These are phyloP conservation scores for Cyrtorhinus lividipennis DNA, from an alignment of 1,140 invertebrate species.

Conservation along the genomic window DNA sequence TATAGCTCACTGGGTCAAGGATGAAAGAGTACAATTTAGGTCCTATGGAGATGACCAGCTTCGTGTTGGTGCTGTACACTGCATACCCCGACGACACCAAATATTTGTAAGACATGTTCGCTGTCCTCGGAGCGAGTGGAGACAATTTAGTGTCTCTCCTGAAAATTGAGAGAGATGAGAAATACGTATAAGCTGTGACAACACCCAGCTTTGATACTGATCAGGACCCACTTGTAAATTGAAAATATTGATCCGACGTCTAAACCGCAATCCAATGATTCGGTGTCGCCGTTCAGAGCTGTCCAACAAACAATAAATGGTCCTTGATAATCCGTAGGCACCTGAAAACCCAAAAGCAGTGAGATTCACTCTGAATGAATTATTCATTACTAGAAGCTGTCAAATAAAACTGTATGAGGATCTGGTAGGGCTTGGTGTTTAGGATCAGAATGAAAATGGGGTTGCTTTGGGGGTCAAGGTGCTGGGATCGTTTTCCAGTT, in stretches of 20 bases:
- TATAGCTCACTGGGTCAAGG: background rate
- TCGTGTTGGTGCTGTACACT: background rate
- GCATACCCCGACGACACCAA: background rate
- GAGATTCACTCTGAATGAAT: background rate
- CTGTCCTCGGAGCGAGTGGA: background rate
- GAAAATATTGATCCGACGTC: background rate
- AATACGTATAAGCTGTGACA: no score
- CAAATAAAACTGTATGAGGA: background rate
- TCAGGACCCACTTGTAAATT: background rate
- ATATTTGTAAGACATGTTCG: constrained; percentile 3
- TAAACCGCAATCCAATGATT: background rate
- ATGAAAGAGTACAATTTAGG: background rate
- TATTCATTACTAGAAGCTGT: background rate
- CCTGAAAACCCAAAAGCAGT: background rate
- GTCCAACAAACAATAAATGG: background rate
- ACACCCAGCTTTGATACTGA: no score
- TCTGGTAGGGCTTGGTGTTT: background rate
- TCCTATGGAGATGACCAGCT: background rate
- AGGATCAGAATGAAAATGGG: no score
- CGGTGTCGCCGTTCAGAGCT: background rate
- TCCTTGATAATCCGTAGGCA: background rate
- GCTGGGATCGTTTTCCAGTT: no score
- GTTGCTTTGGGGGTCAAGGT: no score
- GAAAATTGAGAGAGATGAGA: background rate
- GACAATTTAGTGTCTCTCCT: background rate